phyloP scores from a whole-genome alignment of 2,797 vertebrate species.

The Vireo griseus region DNA sequence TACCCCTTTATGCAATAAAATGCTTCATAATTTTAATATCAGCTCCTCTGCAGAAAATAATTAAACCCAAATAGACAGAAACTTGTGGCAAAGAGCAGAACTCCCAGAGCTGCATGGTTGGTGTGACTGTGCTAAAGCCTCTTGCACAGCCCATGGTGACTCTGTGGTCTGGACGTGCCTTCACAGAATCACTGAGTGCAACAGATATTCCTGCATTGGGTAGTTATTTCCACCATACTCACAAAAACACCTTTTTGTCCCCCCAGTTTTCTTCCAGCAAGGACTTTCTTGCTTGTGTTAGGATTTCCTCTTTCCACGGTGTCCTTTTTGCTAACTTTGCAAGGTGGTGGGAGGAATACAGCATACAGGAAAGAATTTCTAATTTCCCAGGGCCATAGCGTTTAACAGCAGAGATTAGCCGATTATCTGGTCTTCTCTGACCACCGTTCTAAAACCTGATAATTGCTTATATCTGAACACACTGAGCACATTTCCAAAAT shows the following conservation, averaged over 20 bases:
- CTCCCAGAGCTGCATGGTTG: not conserved
- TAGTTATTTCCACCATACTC: not conserved
- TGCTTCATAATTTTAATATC: not conserved
- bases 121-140: not conserved
- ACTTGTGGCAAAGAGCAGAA: not conserved
- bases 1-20: not conserved
- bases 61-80: not conserved
- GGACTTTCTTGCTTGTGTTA: not conserved
- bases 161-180: accelerated
- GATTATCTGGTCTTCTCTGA: not conserved
- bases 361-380: not conserved
- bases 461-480: not conserved
- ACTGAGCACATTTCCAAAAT: not conserved
- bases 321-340: not conserved
- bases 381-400: not conserved
- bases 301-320: not conserved
- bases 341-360: accelerated
- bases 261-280: not conserved
- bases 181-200: not conserved
- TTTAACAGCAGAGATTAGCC: not conserved
- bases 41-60: not conserved
- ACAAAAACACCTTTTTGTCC: not conserved
- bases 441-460: not conserved
- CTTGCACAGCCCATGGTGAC: accelerated
- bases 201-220: not conserved